A percentile compares a stretch with the other conserved stretches of the same genome.
Conservation (phyloP, 35 echinoderm and acorn worm genomes). For the Apostichopus japonicus region DNA sequence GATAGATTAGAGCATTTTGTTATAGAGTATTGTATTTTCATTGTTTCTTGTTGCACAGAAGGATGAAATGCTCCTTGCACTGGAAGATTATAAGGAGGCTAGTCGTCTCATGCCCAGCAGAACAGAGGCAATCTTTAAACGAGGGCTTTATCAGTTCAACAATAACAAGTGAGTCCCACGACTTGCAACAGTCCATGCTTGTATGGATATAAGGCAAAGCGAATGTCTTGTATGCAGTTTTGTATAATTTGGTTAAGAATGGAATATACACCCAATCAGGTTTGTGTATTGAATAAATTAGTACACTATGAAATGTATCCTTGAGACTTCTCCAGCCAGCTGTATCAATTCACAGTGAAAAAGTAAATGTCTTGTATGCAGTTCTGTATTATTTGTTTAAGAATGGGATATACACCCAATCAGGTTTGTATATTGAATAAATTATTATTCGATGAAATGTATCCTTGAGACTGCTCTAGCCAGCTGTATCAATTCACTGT, state of each 20-base stretch:
- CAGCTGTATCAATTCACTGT: too few species aligned
- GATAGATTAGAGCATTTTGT: too few species aligned
- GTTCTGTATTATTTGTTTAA: not conserved
- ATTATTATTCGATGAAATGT: not conserved
- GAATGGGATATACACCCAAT: constrained; percentile 2
- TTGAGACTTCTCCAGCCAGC: too few species aligned
- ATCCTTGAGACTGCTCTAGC: not conserved
- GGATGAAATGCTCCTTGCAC: constrained; percentile 93
- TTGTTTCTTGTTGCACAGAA: constrained; percentile 42
- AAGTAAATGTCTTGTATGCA: not conserved
- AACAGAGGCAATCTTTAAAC: constrained; percentile 94
- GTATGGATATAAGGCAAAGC: not conserved
- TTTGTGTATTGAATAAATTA: not conserved
- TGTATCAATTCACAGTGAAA: too few species aligned
- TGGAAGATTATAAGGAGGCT: constrained; percentile 95
- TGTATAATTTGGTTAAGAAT: not conserved
- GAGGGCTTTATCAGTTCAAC: constrained; percentile 95
- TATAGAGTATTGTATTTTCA: too few species aligned
- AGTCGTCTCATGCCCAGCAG: constrained; percentile 96
- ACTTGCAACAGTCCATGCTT: too few species aligned
- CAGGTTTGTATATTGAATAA: not conserved
- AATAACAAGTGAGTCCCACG: constrained; percentile 79
- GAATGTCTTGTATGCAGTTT: not conserved
- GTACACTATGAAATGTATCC: not conserved
- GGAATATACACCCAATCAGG: not conserved